Base-by-base conservation (phyloP, 2,113 vertebrate species). In the Nothoprocta perdicaria region DNA sequence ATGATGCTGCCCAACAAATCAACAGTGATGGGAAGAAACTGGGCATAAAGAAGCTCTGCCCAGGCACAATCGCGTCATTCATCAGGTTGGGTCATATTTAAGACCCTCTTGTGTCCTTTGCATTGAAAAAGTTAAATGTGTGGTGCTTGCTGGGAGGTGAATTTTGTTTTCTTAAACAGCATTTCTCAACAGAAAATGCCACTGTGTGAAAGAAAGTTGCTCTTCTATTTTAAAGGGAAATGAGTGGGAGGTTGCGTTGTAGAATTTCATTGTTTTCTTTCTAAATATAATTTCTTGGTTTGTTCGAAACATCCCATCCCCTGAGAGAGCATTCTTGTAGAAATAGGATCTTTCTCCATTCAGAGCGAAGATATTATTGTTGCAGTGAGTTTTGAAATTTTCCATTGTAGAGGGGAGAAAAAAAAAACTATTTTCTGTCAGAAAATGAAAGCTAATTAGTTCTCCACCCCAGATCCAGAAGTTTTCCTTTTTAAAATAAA, bases 251-350 rank as follows among this genome's bases (percentile, higher is more conserved):
- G 55, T 15, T 62, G 21, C 31, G 14, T 52, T 72, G 26, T 41
- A 69, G n/a, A 58, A 55, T 78, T 92, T 74, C 23, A 29, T 53
- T 84, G 48, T 61, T 91, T 81, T 76, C 27, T 90, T 86, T 86
- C 40, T 81, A 27, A 58, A 1, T 86, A 38, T n/a, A 14, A 46
- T 50, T 92, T 88, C 41, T 82, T 14, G 26, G 76, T 76, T 89
- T 75, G 55, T 74, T 84, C 53, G 62, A 66, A 92, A 69, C 35
- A 48, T 43, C 24, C 69, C 19, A 82, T 81, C 63, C 66, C 80
- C 84, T 84, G 84, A 93, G 62, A 88, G 75, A 84, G 29, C 53
- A 38, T 92, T 92, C 89, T 38, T 57, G 81, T 60, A 80, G 84
- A 73, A 95, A 84, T 45, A 79, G 35, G 55, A 77, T 84, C 55